These are phyloP conservation scores for Hycleus phaleratus DNA, from an alignment of 1,140 invertebrate species.

Conservation along the genomic window DNA sequence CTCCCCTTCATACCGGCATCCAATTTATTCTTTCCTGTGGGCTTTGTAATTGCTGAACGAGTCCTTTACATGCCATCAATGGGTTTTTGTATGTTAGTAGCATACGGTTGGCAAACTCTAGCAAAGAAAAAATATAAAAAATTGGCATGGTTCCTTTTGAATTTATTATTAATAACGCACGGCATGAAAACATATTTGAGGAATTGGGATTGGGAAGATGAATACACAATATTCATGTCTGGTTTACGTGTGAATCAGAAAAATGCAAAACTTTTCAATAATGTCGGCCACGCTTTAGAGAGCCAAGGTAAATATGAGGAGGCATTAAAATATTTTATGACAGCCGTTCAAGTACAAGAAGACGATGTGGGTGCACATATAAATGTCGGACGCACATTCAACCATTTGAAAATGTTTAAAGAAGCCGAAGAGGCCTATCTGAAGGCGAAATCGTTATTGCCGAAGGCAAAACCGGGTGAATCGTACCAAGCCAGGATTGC, in stretches of 20 bases:
- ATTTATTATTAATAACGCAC: constrained; percentile 65
- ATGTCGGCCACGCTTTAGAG: constrained; percentile 92
- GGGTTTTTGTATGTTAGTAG: constrained; percentile 91
- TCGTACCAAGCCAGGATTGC: constrained; percentile 92
- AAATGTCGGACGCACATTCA: constrained; percentile 91
- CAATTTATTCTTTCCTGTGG: constrained; percentile 95
- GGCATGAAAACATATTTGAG: constrained; percentile 74
- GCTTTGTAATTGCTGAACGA: constrained; percentile 93
- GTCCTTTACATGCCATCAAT: constrained; percentile 95
- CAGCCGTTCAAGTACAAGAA: constrained; percentile 86
- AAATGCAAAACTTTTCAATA: constrained; percentile 95
- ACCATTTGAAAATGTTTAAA: constrained; percentile 82
- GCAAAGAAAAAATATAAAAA: constrained; percentile 49
- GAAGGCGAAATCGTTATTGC: constrained; percentile 80
- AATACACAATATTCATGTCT: constrained; percentile 89
- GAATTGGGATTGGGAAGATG: constrained; percentile 87
- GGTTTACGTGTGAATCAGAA: constrained; percentile 82
- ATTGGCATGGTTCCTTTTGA: constrained; percentile 53
- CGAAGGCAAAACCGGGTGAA: constrained; percentile 85
- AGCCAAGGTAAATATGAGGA: constrained; percentile 74
- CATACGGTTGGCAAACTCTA: constrained; percentile 61
- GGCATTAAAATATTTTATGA: constrained; percentile 85
- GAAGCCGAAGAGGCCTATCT: constrained; percentile 90
- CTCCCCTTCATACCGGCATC: constrained; percentile 92
- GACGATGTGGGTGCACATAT: constrained; percentile 94